Evolutionary conservation across 2,888 invertebrate species (phyloP), one percentile per base, ranked within the genome.

Genomic region (Congeria kusceri): DNA sequence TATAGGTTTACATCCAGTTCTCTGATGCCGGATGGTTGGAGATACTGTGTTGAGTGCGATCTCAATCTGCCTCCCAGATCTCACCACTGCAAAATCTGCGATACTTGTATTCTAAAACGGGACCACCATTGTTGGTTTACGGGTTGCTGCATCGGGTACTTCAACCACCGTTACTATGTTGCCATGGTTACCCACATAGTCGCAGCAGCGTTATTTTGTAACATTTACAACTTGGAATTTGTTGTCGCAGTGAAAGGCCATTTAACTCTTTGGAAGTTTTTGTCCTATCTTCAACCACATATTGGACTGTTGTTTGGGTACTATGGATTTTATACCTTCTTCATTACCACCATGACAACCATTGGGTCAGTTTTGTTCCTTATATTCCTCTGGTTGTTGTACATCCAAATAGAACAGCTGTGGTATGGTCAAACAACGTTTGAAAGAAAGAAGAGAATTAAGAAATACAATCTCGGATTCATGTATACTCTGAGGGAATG

Each of bases 121-220:
- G 98, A 92, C 66, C 92, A 92, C 53, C 91, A 91, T 77, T 93
- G 98, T 91, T 96, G 96, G 85, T 98, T 98, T 92, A 96, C 97
- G 47, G 96, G 97, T 23, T 96, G 96, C 90, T 98, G 98, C 92
- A 95, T 98, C 64, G 98, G 98, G 0, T 96, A 97, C 92, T 95
- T 95, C 83, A 98, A 98, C 93, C 96, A 97, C 88, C 95, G 98
- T 89, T 98, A 96, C 93, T 98, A 98, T 90, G 93, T 97, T 46
- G 95, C 96, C 92, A 96, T 97, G 92, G 94, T 97, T 1, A 91
- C 96, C 27, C 96, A 97, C 91, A 94, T 97, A 82, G 96, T 96
- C 88, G 87, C 96, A 47, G 96, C 96, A 0, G 90, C 88, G 7
- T 25, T 91, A 0, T 93, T 93, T 76, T 92, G 91, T 44, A 92